Evolutionary conservation across 2,113 vertebrate genomes (phyloP), one percentile per base, ranked within the genome.

Genomic region (Pipa parva): DNA sequence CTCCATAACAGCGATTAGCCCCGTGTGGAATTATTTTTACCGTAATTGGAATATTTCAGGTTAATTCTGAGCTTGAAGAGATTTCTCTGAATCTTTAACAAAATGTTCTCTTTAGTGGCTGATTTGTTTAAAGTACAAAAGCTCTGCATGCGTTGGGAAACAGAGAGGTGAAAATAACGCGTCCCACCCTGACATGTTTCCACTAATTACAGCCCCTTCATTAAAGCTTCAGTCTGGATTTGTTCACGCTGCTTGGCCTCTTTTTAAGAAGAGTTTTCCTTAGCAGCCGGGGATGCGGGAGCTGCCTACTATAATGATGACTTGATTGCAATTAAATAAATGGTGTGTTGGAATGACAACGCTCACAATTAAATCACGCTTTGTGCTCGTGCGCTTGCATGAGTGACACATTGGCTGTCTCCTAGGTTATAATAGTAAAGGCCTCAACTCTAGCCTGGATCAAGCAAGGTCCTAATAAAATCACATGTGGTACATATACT

Each of bases 51-150:
- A 45, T 55, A 22, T 56, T 56, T 56, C 28, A 39, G 62, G 61
- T 42, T 54, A 18, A 39, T 50, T 62, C 45, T 27, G 27, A 62
- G 26, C 27, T 15, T 21, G 27, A 60, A 62, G 11, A 62, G 55
- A 29, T 27, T 29, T 36, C 55, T 45, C 57, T 7, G 31, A 17
- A 15, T 36, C 37, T 45, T 56, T 65, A 55, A 65, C 51, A 56
- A 56, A 39, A 29, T 21, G 25, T 24, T 42, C 51, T 46, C 37
- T 15, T n/a, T 37, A 7, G 22, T 12, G 10, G 26, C 12, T 8
- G 27, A 63, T 39, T 54, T 63, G 49, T 63, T 63, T 63, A 63
- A 63, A 63, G 29, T 24, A 28, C 62, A 63, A 63, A 63, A 54
- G 11, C 31, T 7, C 48, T 10, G 28, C 17, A 11, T 13, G 48